These are phyloP conservation scores for Onychostruthus taczanowskii DNA, from an alignment of 2,113 vertebrate species.

Conservation along the genomic window DNA sequence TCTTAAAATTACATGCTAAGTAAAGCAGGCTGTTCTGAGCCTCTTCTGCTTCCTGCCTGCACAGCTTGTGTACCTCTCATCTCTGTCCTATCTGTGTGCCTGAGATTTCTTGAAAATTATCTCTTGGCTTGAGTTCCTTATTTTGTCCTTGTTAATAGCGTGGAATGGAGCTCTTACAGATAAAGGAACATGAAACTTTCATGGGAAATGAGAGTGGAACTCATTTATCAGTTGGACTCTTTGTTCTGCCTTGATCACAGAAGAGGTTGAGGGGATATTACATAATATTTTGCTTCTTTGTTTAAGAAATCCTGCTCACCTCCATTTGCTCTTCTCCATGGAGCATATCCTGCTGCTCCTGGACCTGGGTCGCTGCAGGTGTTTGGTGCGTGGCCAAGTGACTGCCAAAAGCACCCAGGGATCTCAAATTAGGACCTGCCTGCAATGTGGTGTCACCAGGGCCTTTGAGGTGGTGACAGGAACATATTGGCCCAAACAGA, in stretches of 20 bases:
- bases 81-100: neutral
- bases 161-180: neutral
- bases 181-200: conserved; percentile 33
- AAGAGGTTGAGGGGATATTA: neutral
- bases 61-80: neutral
- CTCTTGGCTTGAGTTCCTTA: neutral
- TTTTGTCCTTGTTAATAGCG: conserved; percentile 2
- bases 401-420: rapidly evolving
- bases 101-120: conserved; percentile 4
- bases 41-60: neutral
- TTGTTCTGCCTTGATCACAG: neutral
- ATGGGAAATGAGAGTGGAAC: neutral
- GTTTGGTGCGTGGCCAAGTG: rapidly evolving
- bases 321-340: neutral
- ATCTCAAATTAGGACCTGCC: neutral
- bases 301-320: neutral
- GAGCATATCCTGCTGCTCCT: neutral
- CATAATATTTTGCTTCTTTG: neutral
- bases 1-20: conserved; percentile 8
- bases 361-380: neutral
- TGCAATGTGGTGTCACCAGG: neutral
- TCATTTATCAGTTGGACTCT: neutral
- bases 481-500: neutral
- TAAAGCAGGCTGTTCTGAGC: neutral
- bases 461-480: neutral